phyloP scores from a whole-genome alignment of 2,797 vertebrate genomes.

The Sebastes taczanowskii region DNA sequence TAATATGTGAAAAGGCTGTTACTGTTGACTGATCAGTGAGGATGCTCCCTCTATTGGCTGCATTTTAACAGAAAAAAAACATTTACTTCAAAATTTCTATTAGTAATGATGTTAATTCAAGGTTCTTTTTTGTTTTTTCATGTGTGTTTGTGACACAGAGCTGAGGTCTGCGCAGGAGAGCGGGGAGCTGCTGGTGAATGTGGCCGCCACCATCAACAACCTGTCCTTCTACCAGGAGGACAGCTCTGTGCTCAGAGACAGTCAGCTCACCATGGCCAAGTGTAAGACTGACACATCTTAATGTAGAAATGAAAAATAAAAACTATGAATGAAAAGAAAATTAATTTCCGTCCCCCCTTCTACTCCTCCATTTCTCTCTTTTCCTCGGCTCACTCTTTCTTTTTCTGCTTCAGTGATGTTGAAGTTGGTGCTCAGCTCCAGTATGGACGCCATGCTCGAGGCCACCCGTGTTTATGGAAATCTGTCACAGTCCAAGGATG shows the following conservation, averaged over 20 bases:
- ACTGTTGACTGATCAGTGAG: background rate
- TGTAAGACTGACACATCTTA: conserved; percentile 68
- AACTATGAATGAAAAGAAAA: no score
- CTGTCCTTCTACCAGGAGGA: conserved; percentile 91
- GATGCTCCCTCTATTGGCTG: conserved; percentile 26
- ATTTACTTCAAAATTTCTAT: background rate
- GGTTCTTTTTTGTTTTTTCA: background rate
- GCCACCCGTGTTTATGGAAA: conserved; percentile 93
- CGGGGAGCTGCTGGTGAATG: conserved; percentile 90
- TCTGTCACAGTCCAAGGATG: conserved; percentile 87
- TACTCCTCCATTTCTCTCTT: background rate
- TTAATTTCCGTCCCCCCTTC: background rate
- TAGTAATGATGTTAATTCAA: background rate
- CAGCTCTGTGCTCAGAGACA: conserved; percentile 79
- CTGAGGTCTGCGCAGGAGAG: conserved; percentile 85
- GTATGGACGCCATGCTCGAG: conserved; percentile 90
- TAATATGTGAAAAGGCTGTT: background rate
- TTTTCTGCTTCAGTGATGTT: conserved; percentile 83
- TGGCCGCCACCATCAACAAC: conserved; percentile 90
- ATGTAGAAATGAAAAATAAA: background rate
- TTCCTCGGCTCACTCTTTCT: background rate
- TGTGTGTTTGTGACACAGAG: conserved; percentile 77
- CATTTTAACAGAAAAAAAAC: background rate
- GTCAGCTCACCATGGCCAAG: conserved; percentile 84
- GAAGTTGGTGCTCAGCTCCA: conserved; percentile 88